Percentiles rank a stretch among this genome's conserved stretches.
These are phyloP conservation scores for Oscheius sp. DNA, from an alignment of 2,888 invertebrate genomes.

Conservation along the genomic window DNA sequence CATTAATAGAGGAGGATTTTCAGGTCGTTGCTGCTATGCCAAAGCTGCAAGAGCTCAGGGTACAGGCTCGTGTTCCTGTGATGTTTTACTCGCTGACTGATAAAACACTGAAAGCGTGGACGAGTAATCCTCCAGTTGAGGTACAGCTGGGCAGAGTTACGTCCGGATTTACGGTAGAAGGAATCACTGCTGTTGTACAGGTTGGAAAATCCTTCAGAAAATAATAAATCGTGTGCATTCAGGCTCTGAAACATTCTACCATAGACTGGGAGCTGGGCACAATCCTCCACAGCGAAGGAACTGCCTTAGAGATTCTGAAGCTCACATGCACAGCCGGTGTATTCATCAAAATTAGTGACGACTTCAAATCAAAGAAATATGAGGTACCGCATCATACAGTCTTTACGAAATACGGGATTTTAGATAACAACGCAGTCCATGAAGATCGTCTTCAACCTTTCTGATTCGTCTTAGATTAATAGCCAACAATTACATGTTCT, in stretches of 20 bases:
- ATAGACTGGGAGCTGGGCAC: slow-evolving; percentile 35
- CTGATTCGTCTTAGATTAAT: background rate
- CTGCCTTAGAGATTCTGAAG: slow-evolving; percentile 21
- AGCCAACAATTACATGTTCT: background rate
- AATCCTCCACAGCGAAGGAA: slow-evolving; percentile 14
- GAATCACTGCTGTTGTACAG: slow-evolving; percentile 22
- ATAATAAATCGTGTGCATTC: background rate
- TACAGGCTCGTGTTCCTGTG: slow-evolving; percentile 44
- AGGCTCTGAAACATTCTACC: slow-evolving; percentile 4
- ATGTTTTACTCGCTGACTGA: slow-evolving; percentile 46
- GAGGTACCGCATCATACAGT: background rate
- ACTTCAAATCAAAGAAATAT: slow-evolving; percentile 26
- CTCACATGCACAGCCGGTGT: slow-evolving; percentile 25
- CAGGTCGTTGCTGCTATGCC: slow-evolving; percentile 41
- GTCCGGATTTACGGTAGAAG: slow-evolving; percentile 27
- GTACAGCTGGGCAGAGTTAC: background rate
- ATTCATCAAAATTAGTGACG: slow-evolving; percentile 25
- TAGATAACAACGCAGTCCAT: background rate
- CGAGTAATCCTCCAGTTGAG: slow-evolving; percentile 10
- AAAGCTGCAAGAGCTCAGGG: slow-evolving; percentile 40
- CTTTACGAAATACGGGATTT: background rate
- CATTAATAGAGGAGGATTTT: background rate
- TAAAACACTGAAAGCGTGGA: slow-evolving; percentile 43
- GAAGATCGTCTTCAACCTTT: slow-evolving; percentile 25
- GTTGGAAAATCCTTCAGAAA: background rate